phyloP scores from a whole-genome alignment of 2,888 invertebrate species.

The Drosophila nr. medialis region DNA sequence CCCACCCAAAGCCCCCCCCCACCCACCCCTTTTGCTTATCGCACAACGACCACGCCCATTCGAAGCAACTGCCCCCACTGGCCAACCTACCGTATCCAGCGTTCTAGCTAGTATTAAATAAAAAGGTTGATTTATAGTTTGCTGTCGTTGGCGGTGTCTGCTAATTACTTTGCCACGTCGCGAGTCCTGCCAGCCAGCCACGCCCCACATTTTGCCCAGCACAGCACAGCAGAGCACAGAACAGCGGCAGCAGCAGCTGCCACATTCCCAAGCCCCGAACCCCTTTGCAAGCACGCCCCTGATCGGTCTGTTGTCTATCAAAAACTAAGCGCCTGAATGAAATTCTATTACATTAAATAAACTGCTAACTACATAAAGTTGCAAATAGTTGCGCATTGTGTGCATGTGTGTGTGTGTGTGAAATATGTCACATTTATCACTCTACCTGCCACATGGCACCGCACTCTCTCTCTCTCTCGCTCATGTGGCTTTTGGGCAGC shows the following conservation, averaged over 20 bases:
- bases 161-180: conserved; percentile 78
- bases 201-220: conserved; percentile 50
- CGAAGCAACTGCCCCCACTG: background rate
- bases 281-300: conserved; percentile 11
- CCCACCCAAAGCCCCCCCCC: background rate
- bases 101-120: conserved; percentile 35
- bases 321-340: conserved; percentile 33
- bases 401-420: conserved; percentile 17
- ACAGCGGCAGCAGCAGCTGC: conserved; percentile 36
- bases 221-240: background rate
- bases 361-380: conserved; percentile 60
- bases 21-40: conserved; percentile 9
- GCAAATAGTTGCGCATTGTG: conserved; percentile 16
- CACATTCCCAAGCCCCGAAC: conserved; percentile 34
- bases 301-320: conserved; percentile 33
- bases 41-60: conserved; percentile 22
- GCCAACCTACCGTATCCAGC: background rate
- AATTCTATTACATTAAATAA: conserved; percentile 74
- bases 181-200: conserved; percentile 51
- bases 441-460: conserved; percentile 7
- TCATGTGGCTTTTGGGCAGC: conserved; percentile 34
- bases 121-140: conserved; percentile 79
- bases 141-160: conserved; percentile 67
- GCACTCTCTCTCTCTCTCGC: background rate
- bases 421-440: conserved; percentile 21